A percentile compares a stretch with the other conserved stretches of the same genome.
phyloP scores from a whole-genome alignment of 2,888 invertebrate genomes.

The Nephrotoma appendiculata region DNA sequence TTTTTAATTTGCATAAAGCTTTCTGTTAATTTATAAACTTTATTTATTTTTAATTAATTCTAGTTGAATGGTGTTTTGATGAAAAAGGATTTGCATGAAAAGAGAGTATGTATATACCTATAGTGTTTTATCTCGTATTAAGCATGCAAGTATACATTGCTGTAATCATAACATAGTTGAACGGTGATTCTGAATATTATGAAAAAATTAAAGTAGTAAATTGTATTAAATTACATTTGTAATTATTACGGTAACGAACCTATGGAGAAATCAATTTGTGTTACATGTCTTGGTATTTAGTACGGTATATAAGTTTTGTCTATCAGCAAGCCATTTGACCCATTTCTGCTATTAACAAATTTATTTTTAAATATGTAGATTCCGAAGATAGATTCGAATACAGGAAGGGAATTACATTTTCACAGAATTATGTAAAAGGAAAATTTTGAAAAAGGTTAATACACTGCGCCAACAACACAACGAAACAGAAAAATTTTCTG shows the following conservation, averaged over 20 bases:
- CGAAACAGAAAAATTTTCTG: rapidly evolving
- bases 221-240: background rate
- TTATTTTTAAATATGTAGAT: too few relatives aligned
- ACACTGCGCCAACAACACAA: rapidly evolving
- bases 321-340: too few relatives aligned
- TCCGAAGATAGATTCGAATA: too few relatives aligned
- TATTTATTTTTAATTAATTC: background rate
- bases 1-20: background rate
- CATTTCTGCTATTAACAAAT: too few relatives aligned
- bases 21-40: background rate
- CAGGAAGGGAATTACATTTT: too few relatives aligned
- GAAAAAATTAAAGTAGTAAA: background rate
- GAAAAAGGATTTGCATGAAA: background rate
- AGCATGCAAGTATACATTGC: background rate
- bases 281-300: background rate
- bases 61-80: background rate
- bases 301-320: too few relatives aligned
- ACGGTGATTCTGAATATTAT: background rate
- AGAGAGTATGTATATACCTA: background rate
- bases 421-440: too few relatives aligned
- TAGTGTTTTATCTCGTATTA: background rate
- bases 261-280: background rate
- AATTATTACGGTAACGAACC: background rate
- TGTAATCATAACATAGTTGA: background rate
- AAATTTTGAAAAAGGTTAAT: too few relatives aligned